These are phyloP conservation scores for Eretmochelys imbricata DNA, from an alignment of 2,113 vertebrate species.

Conservation along the genomic window DNA sequence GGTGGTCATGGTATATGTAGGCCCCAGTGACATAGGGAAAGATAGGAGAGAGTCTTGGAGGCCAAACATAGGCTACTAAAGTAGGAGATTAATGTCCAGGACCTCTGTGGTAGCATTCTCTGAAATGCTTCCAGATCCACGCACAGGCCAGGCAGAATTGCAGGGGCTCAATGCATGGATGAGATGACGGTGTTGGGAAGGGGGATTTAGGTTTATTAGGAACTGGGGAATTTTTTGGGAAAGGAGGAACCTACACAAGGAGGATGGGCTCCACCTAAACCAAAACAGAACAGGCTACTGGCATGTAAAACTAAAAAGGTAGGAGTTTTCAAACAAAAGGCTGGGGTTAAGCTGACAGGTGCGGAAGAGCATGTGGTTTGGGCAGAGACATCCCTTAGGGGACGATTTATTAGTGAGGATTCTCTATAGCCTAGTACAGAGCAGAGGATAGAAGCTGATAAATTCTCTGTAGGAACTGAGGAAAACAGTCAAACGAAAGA, in stretches of 20 bases:
- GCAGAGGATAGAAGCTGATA: neutral
- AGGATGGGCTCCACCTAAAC: neutral
- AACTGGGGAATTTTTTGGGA: neutral
- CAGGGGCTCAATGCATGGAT: neutral
- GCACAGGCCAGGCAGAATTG: neutral
- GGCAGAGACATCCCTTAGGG: neutral
- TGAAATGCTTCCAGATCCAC: neutral
- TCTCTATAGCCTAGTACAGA: neutral
- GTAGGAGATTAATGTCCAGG: neutral
- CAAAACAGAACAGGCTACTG: neutral
- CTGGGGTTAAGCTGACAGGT: neutral
- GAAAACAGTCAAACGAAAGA: neutral
- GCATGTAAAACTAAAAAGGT: neutral
- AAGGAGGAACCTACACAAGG: no score
- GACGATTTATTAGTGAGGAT: neutral
- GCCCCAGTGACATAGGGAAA: neutral
- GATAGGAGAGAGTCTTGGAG: neutral
- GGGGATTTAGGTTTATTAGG: neutral
- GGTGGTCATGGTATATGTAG: neutral
- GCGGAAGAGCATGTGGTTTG: neutral
- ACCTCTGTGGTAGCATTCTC: neutral
- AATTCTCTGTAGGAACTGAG: neutral
- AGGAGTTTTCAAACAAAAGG: neutral
- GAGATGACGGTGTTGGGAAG: neutral
- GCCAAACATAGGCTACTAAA: neutral